Base-by-base conservation (phyloP, 2,113 vertebrate genomes). In the Geococcyx californianus region DNA sequence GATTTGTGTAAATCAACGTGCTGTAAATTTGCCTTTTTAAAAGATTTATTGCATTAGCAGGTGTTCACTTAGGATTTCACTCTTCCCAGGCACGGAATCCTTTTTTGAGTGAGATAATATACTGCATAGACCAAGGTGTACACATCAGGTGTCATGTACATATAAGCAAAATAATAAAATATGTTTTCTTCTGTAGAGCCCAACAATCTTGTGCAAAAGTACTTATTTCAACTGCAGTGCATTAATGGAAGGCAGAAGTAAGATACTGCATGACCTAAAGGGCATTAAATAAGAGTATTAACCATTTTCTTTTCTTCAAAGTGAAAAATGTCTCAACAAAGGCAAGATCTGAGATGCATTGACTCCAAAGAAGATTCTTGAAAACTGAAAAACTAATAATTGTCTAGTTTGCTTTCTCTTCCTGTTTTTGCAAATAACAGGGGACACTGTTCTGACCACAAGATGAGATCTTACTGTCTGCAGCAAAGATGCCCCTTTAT, bases 21-120 rank as follows among this genome's bases (percentile, higher is more conserved):
- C 70, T 94, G 42, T 95, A 97, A 96, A 94, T 97, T 93, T 96
- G 25, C 49, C 60, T 63, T 95, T 95, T 91, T 89, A 95, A 78
- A 73, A 55, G 49, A 47, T 93, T 83, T 94, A 95, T 91, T 84
- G 67, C 76, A 95, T 94, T 87, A 95, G 55, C 80, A 96, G 74
- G 58, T 93, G 87, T 84, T 93, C 74, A 84, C 54, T 89, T 96
- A 95, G 44, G 34, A 94, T 96, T 97, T 96, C 76, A 38, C 47
- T 93, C 31, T 84, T 91, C 20, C 26, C 34, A 78, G 54, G n/a
- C 47, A 52, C 40, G 44, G 72, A 95, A 79, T 90, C 66, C 16
- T 49, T 84, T 97, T 96, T 94, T 97, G 58, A 84, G 45, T 88
- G 59, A 93, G 56, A 36, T 38, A 84, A 47, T 93, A 36, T 70